Evolutionary conservation across 1,140 invertebrate species (phyloP).

Genomic region (Bombus pyrosoma): DNA sequence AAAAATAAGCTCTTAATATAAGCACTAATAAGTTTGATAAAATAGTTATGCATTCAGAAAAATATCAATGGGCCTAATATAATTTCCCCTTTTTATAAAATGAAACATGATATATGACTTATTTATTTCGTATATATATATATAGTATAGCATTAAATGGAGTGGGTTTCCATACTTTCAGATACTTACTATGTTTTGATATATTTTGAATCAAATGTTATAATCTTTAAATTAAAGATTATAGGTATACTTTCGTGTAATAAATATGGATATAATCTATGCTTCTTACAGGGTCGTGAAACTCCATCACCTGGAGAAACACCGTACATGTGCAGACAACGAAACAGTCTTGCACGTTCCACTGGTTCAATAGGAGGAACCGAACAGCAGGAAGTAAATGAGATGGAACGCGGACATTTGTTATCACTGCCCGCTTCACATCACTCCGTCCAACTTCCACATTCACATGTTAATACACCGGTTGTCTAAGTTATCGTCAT

Average conservation of each 20-base stretch:
- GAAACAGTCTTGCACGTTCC: constrained; percentile 83
- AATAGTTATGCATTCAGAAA: not conserved
- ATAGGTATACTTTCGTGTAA: not conserved
- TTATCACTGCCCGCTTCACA: constrained; percentile 78
- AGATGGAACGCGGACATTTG: constrained; percentile 85
- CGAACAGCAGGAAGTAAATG: constrained; percentile 83
- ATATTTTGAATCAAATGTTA: not conserved
- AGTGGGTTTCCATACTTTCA: too few species aligned
- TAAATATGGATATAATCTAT: not conserved
- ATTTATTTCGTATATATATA: too few species aligned
- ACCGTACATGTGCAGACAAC: constrained; percentile 90
- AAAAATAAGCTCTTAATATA: not conserved
- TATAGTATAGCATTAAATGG: too few species aligned
- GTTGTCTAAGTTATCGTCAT: constrained; percentile 70
- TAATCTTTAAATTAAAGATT: not conserved
- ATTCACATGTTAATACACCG: constrained; percentile 73
- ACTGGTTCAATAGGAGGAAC: constrained; percentile 74
- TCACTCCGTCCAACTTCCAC: constrained; percentile 77
- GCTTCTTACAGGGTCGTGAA: constrained; percentile 85
- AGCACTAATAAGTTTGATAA: not conserved
- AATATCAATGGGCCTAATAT: too few species aligned
- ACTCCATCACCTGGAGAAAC: constrained; percentile 90
- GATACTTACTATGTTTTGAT: not conserved
- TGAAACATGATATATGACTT: too few species aligned
- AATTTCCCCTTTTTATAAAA: not conserved